Percentiles rank a stretch among this genome's conserved stretches.
Conservation (phyloP, 2,797 vertebrate species). For the Trichosurus vulpecula region DNA sequence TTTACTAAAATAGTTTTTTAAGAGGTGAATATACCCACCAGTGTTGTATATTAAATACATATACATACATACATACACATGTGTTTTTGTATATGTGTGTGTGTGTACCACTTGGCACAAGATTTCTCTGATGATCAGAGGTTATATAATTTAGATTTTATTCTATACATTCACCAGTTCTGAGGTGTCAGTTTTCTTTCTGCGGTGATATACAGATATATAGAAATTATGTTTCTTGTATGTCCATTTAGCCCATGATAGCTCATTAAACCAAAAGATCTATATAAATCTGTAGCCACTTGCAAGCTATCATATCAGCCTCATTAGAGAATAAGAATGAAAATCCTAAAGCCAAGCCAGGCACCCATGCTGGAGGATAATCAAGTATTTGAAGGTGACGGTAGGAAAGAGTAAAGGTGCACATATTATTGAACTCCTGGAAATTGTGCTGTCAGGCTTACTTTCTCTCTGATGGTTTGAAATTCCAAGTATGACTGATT, state of each 20-base stretch:
- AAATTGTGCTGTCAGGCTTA: neutral
- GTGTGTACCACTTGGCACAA: neutral
- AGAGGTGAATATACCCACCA: conserved; percentile 58
- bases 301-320: conserved; percentile 35
- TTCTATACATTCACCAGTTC: conserved; percentile 57
- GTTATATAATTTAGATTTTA: conserved; percentile 57
- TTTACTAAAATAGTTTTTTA: conserved; percentile 68
- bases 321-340: conserved; percentile 56
- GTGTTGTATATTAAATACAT: neutral
- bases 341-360: conserved; percentile 23
- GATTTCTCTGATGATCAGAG: conserved; percentile 54
- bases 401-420: conserved; percentile 27
- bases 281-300: conserved; percentile 20
- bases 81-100: too few relatives aligned
- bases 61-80: neutral
- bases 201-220: conserved; percentile 32
- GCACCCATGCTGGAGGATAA: conserved; percentile 30
- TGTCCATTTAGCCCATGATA: conserved; percentile 58
- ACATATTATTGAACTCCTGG: conserved; percentile 16
- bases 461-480: conserved; percentile 34
- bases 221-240: conserved; percentile 43
- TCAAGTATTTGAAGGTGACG: conserved; percentile 1
- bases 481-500: conserved; percentile 50
- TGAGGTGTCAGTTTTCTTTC: conserved; percentile 53
- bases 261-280: conserved; percentile 60